phyloP scores from a whole-genome alignment of 2,113 vertebrate genomes.

The Microcebus griseorufus region DNA sequence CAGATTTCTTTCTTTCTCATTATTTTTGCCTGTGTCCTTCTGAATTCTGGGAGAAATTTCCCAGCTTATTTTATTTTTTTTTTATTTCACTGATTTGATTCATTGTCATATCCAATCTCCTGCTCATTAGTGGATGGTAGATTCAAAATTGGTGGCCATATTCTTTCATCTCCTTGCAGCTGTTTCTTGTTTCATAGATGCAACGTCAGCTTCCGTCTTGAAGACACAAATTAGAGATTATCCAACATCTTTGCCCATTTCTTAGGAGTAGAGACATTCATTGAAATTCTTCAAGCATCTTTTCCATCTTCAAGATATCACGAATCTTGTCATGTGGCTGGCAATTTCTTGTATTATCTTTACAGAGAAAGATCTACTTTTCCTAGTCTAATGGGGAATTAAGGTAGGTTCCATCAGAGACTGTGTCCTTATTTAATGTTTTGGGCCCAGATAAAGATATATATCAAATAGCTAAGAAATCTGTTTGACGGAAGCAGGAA shows the following conservation, averaged over 20 bases:
- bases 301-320: background rate
- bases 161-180: constrained; percentile 5
- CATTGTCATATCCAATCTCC: background rate
- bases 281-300: background rate
- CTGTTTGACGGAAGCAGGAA: background rate
- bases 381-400: background rate
- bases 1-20: background rate
- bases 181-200: background rate
- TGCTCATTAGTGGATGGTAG: background rate
- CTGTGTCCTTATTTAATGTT: background rate
- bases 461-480: background rate
- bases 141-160: background rate
- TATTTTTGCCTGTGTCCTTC: background rate
- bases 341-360: background rate
- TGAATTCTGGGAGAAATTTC: background rate
- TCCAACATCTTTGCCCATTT: background rate
- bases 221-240: background rate
- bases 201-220: background rate
- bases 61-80: background rate
- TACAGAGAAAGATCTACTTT: background rate
- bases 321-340: background rate
- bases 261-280: background rate
- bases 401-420: background rate
- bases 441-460: background rate
- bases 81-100: background rate